Evolutionary conservation across 30 jellyfish, hydroid and myxozoan species (phyloP), one percentile per base, ranked within the genome.

Genomic region (Sanderia malayensis): DNA sequence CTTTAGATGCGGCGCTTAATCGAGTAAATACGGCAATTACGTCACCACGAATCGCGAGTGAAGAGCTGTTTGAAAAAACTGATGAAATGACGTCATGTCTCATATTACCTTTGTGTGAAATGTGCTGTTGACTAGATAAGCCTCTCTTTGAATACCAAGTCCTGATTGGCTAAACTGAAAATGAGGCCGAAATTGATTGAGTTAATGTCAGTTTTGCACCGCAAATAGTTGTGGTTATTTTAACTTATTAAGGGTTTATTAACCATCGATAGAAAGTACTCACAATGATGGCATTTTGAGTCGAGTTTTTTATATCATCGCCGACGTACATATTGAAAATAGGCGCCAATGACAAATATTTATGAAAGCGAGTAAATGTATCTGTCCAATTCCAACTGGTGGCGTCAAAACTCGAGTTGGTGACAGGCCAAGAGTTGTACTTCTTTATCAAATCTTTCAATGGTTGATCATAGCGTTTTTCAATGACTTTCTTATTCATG

Each of bases 371-470:
- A 17, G 53, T 22, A 32, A 92, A 79, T 0, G 91, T 74, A 20
- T 79, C 87, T 22, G 76, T 67, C 85, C 85, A 71, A 78, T 92
- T 73, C 98, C 98, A 92, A 7, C 17, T 44, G 6, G 89, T 25
- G 4, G 65, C 89, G 34, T 52, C 73, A 71, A 92, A 92, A 44
- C 61, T 78, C 25, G 76, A 20, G 62, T 92, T 89, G 1, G 96
- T 92, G 4, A 92, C 95, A 4, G 98, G 98, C 98, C 98, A 92
- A 17, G 98, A 92, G 49, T 80, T 73, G 69, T 77, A 73, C 30
- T 80, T 37, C 44, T 79, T 74, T 55, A 93, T 84, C 20, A 85
- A 21, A 26, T 67, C 70, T 41, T 76, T 81, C 89, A 93, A 52
- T 1, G 96, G 99, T 33, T 71, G 76, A 58, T 93, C 99, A 34